phyloP scores from a whole-genome alignment of 2,888 invertebrate genomes.

The Eupsilia transversa region DNA sequence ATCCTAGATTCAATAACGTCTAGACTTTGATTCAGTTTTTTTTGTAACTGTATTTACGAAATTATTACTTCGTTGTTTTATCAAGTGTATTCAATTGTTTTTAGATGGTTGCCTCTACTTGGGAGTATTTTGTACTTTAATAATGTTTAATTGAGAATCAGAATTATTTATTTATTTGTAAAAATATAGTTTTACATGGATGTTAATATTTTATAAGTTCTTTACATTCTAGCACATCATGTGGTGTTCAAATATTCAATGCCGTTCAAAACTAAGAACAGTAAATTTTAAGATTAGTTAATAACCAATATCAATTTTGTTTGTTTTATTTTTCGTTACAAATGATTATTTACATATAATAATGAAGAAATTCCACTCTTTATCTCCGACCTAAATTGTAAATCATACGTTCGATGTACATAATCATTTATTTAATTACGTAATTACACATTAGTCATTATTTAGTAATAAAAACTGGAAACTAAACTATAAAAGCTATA shows the following conservation, averaged over 20 bases:
- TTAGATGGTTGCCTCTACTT: neutral
- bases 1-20: constrained; percentile 58
- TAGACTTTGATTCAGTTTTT: constrained; percentile 54
- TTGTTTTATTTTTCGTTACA: too few relatives aligned
- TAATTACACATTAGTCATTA: neutral
- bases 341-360: too few relatives aligned
- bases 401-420: neutral
- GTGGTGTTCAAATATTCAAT: neutral
- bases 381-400: neutral
- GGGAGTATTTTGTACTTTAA: neutral
- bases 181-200: neutral
- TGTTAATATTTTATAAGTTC: too few relatives aligned
- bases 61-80: constrained; percentile 23
- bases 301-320: neutral
- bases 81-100: neutral
- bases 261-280: neutral
- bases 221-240: neutral
- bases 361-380: neutral
- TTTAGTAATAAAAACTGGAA: too few relatives aligned
- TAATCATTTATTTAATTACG: neutral
- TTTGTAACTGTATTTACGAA: constrained; percentile 21
- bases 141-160: neutral
- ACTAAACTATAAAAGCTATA: too few relatives aligned
- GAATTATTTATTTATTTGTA: neutral
- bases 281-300: neutral